Evolutionary conservation across 1,140 invertebrate species (phyloP).

Genomic region (Polypedilum vanderplanki): DNA sequence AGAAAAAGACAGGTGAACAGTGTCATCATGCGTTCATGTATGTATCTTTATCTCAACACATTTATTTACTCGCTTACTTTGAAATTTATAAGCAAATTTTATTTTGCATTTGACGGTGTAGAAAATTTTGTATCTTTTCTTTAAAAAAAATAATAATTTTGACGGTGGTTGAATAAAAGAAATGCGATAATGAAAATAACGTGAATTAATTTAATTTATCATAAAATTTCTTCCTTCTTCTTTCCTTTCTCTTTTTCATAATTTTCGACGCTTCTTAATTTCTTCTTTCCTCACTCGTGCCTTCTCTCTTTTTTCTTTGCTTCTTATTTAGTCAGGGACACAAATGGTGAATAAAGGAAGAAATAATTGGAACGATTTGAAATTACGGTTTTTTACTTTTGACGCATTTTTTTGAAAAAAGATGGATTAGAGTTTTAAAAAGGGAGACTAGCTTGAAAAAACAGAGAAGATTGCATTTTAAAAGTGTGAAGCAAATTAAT

Average conservation of each 20-base stretch:
- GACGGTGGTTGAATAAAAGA: constrained; percentile 2
- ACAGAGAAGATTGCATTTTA: neutral
- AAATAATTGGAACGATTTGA: neutral
- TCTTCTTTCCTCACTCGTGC: neutral
- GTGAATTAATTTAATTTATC: constrained; percentile 15
- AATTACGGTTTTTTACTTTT: neutral
- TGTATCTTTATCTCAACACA: too few relatives aligned
- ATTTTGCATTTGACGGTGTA: neutral
- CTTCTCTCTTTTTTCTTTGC: neutral
- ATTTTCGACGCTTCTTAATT: neutral
- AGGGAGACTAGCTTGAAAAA: too few relatives aligned
- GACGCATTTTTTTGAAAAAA: neutral
- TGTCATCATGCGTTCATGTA: too few relatives aligned
- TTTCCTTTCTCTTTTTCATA: neutral
- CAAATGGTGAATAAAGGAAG: neutral
- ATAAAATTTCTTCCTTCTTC: neutral
- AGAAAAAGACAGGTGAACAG: too few relatives aligned
- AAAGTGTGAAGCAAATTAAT: neutral
- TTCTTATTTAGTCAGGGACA: too few relatives aligned
- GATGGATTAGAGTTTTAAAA: too few relatives aligned
- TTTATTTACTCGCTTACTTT: too few relatives aligned
- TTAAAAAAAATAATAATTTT: neutral
- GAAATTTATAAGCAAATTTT: neutral
- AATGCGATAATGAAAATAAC: constrained; percentile 1
- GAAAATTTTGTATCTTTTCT: neutral